These are phyloP conservation scores for Spizella passerina DNA, from an alignment of 2,797 vertebrate species.

Conservation along the genomic window DNA sequence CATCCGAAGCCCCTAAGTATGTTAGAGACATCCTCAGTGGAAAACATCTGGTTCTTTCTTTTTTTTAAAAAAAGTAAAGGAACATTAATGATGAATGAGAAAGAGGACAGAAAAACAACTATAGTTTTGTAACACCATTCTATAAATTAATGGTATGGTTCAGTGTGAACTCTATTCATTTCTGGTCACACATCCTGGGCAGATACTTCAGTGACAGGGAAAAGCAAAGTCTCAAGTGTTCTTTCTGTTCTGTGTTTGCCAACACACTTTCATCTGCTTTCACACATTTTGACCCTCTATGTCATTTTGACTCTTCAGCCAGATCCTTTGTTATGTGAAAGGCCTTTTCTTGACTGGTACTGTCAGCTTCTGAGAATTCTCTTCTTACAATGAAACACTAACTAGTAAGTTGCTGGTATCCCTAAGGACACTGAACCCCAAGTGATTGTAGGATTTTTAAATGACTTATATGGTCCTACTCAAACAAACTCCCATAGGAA, in stretches of 20 bases:
- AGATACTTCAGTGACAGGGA: not conserved
- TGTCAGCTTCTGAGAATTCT: not conserved
- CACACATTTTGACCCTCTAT: not conserved
- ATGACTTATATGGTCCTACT: not conserved
- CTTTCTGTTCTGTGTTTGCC: not conserved
- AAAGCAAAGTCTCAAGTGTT: not conserved
- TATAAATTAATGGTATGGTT: not conserved
- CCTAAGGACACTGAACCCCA: not conserved
- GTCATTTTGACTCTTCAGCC: not conserved
- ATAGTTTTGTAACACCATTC: not conserved
- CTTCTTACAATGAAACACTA: not conserved
- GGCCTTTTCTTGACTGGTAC: not conserved
- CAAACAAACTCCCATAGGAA: not conserved
- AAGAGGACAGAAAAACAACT: not conserved
- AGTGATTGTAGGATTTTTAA: not conserved
- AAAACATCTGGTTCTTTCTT: constrained; percentile 14
- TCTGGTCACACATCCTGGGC: not conserved
- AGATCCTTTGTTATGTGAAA: not conserved
- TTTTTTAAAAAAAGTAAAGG: not conserved
- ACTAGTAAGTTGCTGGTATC: not conserved
- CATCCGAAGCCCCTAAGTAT: not conserved
- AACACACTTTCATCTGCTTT: not conserved
- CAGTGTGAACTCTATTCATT: not conserved
- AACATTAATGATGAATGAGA: not conserved
- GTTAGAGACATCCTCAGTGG: not conserved